Conservation (phyloP, 2,797 vertebrate genomes). For the Premnoplex brunnescens region DNA sequence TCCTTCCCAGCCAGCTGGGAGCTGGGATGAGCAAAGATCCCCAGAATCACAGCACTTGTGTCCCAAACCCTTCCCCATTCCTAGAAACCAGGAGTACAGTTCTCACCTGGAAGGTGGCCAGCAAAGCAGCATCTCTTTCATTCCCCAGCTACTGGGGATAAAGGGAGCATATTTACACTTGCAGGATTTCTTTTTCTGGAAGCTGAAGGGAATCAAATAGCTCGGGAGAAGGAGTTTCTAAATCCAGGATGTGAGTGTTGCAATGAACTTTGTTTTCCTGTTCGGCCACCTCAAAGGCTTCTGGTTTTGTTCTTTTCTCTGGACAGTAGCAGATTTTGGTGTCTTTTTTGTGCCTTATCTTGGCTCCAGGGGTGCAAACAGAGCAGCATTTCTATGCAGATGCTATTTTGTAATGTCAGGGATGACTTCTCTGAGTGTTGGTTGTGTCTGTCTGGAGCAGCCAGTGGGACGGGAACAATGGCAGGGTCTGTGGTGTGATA, state of each 20-base stretch:
- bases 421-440: neutral
- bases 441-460: neutral
- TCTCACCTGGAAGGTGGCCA: neutral
- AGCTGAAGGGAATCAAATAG: neutral
- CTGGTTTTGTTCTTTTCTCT: neutral
- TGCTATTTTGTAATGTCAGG: neutral
- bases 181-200: neutral
- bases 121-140: neutral
- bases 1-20: neutral
- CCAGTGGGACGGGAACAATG: neutral
- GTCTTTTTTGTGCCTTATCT: neutral
- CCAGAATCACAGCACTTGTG: neutral
- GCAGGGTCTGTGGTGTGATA: neutral
- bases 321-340: neutral
- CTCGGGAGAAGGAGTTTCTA: neutral
- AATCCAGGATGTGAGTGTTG: neutral
- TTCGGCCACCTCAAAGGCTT: neutral
- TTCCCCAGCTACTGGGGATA: neutral
- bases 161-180: neutral
- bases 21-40: fast-evolving
- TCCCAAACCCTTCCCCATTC: neutral
- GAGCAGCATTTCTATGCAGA: neutral
- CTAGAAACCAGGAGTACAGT: neutral
- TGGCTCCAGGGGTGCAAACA: neutral
- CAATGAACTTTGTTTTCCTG: neutral